phyloP scores from a whole-genome alignment of 37 sponge, comb jelly and placozoan genomes.

The Crambe crambe region DNA sequence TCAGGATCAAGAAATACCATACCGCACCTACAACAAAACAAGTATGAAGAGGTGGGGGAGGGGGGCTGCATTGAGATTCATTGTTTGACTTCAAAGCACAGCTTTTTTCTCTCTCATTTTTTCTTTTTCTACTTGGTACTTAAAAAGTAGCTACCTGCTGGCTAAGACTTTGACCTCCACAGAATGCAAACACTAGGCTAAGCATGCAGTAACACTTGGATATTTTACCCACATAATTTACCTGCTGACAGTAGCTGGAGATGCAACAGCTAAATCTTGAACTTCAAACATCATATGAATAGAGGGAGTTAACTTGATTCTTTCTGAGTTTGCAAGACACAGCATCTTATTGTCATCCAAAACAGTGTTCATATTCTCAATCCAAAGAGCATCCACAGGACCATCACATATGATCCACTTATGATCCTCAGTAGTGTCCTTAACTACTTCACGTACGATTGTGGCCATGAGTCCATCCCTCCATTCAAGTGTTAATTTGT shows the following conservation, averaged over 20 bases:
- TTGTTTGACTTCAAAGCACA: too few species aligned
- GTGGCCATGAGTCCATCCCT: slow-evolving; percentile 97
- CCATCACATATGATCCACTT: slow-evolving; percentile 99
- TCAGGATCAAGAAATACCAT: slow-evolving; percentile 97
- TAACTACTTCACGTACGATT: slow-evolving; percentile 89
- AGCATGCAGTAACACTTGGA: too few species aligned
- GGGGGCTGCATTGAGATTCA: too few species aligned
- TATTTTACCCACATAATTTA: too few species aligned
- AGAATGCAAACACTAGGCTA: too few species aligned
- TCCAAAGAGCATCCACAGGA: slow-evolving; percentile 99
- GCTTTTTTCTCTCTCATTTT: too few species aligned
- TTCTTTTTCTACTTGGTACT: too few species aligned
- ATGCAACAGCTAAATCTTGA: slow-evolving; percentile 97
- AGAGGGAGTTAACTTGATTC: slow-evolving; percentile 92
- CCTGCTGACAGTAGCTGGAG: slow-evolving; percentile 98
- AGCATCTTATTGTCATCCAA: slow-evolving; percentile 99
- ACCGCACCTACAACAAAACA: slow-evolving; percentile 91
- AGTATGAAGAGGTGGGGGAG: too few species aligned
- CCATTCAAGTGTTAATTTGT: slow-evolving; percentile 96
- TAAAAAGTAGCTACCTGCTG: too few species aligned
- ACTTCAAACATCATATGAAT: slow-evolving; percentile 99
- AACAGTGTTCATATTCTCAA: slow-evolving; percentile 99
- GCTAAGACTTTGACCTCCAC: too few species aligned
- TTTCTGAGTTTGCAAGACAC: slow-evolving; percentile 97
- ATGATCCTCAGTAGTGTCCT: slow-evolving; percentile 97